phyloP scores from a whole-genome alignment of 2,888 invertebrate species.

The Xestoiulus laeticollis region DNA sequence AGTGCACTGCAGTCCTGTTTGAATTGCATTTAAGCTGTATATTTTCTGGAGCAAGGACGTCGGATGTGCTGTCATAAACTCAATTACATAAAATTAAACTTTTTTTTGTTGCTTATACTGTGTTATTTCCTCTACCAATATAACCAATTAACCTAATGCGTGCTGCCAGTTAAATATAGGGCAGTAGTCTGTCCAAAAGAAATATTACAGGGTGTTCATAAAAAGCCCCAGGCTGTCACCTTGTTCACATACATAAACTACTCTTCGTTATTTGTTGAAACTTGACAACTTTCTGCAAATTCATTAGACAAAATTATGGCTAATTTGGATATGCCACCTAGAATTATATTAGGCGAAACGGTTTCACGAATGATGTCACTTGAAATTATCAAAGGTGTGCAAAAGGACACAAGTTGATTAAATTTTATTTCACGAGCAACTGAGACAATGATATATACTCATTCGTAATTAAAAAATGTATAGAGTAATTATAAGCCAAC shows the following conservation, averaged over 20 bases:
- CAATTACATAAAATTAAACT: not conserved
- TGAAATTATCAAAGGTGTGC: not conserved
- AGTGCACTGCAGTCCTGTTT: not conserved
- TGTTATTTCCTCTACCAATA: not conserved
- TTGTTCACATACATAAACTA: not conserved
- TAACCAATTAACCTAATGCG: not conserved
- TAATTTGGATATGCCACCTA: too few relatives aligned
- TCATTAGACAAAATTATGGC: not conserved
- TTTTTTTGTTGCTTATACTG: not conserved
- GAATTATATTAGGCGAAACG: not conserved
- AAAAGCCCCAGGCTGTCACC: not conserved
- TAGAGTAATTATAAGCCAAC: not conserved
- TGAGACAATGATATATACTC: not conserved
- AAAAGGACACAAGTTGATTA: not conserved
- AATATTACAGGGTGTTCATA: not conserved
- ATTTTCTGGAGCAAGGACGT: not conserved
- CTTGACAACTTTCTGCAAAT: not conserved
- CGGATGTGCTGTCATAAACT: conserved; percentile 12
- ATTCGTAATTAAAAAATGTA: not conserved
- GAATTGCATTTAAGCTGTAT: not conserved
- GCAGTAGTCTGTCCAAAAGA: not conserved
- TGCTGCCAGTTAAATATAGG: not conserved
- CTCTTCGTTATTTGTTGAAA: not conserved
- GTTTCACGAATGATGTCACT: too few relatives aligned
- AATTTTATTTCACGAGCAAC: not conserved